Evolutionary conservation across 2,113 vertebrate species (phyloP), one percentile per base, ranked within the genome.

Genomic region (Synchiropus splendidus): DNA sequence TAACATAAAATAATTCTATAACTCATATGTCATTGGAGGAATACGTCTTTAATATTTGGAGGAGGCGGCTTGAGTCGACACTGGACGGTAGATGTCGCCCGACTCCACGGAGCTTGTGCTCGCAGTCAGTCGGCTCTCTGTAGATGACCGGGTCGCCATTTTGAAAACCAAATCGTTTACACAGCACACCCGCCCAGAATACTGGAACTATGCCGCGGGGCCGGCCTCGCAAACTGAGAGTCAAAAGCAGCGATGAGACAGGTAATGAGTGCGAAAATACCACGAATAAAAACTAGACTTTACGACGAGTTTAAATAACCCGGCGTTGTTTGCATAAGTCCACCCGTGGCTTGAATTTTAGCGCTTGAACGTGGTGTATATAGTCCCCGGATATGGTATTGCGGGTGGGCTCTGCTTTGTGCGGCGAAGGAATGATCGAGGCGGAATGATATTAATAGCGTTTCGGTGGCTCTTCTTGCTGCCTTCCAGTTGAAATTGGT

Each of bases 321-420:
- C 44, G 15, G 15, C 47, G 46, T 49, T 44, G 31, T 54, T 31
- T 55, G 15, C 39, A 16, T 50, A 74, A 67, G 64, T 8, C 21
- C 60, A 14, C 4, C 40, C 54, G 65, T 42, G 82, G 48, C 48
- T 46, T 54, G 27, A 43, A 69, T 67, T 73, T 74, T 68, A 58
- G 35, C 73, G 77, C 51, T 79, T 84, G 56, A 83, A 78, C 42
- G 61, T 58, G 41, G 70, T 84, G 86, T 80, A 92, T 92, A 88
- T 92, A 93, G 90, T 92, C 89, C 92, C 92, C 90, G 89, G 91
- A 91, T 91, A 90, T 90, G 82, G 88, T 84, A 81, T 65, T 83
- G 79, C 79, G 71, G 78, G 74, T 75, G 82, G 76, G 74, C 78
- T 82, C 80, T 75, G 83, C 80, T 83, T 85, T 85, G 82, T 84